These are phyloP conservation scores for Seladonia tumulorum DNA, from an alignment of 2,888 invertebrate genomes.

Conservation along the genomic window DNA sequence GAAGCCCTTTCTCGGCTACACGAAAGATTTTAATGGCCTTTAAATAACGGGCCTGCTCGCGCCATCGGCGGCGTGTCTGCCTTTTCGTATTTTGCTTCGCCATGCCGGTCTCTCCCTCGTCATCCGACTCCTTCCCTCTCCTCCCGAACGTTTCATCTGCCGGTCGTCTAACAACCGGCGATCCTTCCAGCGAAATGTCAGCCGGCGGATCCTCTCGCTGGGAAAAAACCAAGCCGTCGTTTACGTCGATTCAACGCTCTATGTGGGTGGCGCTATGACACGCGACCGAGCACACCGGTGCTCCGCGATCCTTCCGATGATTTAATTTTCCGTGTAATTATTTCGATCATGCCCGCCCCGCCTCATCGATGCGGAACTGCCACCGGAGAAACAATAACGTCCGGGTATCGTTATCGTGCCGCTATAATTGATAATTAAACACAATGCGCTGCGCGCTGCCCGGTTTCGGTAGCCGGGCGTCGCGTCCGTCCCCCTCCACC, in stretches of 20 bases:
- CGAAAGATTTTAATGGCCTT: constrained; percentile 63
- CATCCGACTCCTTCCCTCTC: constrained; percentile 7
- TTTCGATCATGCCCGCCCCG: constrained; percentile 39
- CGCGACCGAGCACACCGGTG: constrained; percentile 31
- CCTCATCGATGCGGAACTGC: constrained; percentile 21
- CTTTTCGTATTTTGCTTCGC: constrained; percentile 40
- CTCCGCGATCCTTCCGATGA: constrained; percentile 21
- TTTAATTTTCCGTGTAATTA: constrained; percentile 64
- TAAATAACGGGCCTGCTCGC: constrained; percentile 61
- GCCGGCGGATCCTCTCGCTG: constrained; percentile 39
- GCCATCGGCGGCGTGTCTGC: constrained; percentile 49
- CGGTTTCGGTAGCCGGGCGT: not conserved
- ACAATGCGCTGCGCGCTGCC: constrained; percentile 21
- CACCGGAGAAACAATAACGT: constrained; percentile 48
- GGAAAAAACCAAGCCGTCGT: constrained; percentile 61
- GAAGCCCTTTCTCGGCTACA: constrained; percentile 21
- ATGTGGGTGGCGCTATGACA: constrained; percentile 64
- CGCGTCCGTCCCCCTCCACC: not conserved
- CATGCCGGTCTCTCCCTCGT: constrained; percentile 6
- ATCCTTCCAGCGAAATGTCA: constrained; percentile 57
- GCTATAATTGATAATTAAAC: constrained; percentile 58
- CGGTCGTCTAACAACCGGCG: constrained; percentile 22
- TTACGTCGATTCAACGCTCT: constrained; percentile 63
- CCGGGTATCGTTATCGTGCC: constrained; percentile 42
- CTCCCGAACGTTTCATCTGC: not conserved